phyloP scores from a whole-genome alignment of 2,113 vertebrate genomes.

The Prochilodus magdalenae region DNA sequence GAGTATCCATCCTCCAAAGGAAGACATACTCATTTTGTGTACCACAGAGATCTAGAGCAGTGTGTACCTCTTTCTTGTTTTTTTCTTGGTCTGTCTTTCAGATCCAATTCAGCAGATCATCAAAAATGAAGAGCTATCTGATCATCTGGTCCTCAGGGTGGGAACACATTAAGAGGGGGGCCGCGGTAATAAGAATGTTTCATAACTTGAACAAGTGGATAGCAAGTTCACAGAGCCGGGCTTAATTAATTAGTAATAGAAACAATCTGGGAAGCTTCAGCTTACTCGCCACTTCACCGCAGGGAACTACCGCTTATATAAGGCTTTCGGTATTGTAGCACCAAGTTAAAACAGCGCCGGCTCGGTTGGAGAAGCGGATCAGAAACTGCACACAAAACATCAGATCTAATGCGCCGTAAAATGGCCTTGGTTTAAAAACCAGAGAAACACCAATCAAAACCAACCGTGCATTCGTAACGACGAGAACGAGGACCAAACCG shows the following conservation, averaged over 20 bases:
- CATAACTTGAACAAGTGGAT: conserved; percentile 24
- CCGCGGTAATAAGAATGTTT: conserved; percentile 19
- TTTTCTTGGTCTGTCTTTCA: background rate
- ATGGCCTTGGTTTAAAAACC: background rate
- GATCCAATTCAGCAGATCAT: conserved; percentile 3
- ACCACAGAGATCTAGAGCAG: background rate
- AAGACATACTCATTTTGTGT: too few relatives aligned
- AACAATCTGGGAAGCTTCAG: conserved; percentile 35
- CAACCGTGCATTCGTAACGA: conserved; percentile 19
- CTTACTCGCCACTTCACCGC: conserved; percentile 30
- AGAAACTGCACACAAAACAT: background rate
- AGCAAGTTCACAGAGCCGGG: conserved; percentile 23
- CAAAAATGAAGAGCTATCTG: conserved; percentile 13
- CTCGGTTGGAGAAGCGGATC: background rate
- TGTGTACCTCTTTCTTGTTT: background rate
- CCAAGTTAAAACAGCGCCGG: background rate
- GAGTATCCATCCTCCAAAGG: too few relatives aligned
- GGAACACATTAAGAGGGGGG: conserved; percentile 10
- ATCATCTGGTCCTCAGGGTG: background rate
- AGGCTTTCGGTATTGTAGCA: conserved; percentile 9
- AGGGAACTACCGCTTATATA: background rate
- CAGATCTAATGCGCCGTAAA: background rate
- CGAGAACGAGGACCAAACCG: background rate
- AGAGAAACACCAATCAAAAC: background rate
- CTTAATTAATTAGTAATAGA: conserved; percentile 43